Evolutionary conservation across 64 coral and sea anemone genomes (phyloP), one percentile per base, ranked within the genome.

Genomic region (Anthopleura sola): DNA sequence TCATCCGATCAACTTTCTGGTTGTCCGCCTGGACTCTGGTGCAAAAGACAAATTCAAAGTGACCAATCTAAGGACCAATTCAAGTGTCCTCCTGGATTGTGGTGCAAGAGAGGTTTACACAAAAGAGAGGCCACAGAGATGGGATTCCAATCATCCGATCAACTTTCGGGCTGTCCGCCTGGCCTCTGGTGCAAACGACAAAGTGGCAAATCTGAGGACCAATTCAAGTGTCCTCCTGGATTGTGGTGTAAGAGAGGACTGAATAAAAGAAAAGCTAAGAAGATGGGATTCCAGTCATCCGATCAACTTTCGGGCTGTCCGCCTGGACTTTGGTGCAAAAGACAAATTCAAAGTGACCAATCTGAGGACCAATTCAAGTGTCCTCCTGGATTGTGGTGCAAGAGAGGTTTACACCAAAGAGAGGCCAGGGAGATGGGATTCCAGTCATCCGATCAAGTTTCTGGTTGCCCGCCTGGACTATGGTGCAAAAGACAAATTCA

Each of bases 21-120:
- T 7, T 91, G 89, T 81, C 89, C 89, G 24, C 89, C 83, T 64
- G 89, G 89, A 19, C 75, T 91, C 9, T 91, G 89, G 89, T 91
- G 89, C 33, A 85, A 85, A 29, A 80, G 85, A 24, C 21, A 57
- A 78, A n/a, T n/a, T n/a, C n/a, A n/a, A n/a, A 48, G 51, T 49
- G 24, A 78, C 62, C 31, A 66, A 36, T 26, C 62, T n/a, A 37
- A 11, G 37, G 21, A 75, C 68, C 55, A 36, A 48, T 26, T 14
- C 69, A 50, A 56, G 17, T 90, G 88, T 84, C 82, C 82, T 17
- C 50, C 55, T 16, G 82, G 82, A 26, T 32, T 55, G 14, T 47
- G 47, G 82, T 83, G 82, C 23, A 71, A 71, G 13, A 29, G 66
- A 71, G 66, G 32, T 7, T 17, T 71, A 17, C 0, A 17, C 6